Evolutionary conservation across 2,113 vertebrate genomes (phyloP).

Genomic region (Pseudois nayaur): DNA sequence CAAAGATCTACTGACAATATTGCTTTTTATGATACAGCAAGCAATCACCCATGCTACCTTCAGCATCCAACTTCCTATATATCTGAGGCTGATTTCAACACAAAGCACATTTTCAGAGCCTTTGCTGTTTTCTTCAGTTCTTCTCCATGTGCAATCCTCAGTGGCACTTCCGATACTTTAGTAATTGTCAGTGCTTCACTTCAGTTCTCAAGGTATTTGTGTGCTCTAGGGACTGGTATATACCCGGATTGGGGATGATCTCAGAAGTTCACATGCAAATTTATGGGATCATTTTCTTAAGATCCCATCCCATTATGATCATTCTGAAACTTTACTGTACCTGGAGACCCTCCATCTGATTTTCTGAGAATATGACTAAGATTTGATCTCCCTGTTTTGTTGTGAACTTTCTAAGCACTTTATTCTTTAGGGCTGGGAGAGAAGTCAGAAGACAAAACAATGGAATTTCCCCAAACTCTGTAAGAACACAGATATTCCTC

Average conservation of each 20-base stretch:
- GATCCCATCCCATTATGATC: background rate
- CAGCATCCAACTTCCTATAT: background rate
- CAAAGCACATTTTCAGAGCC: background rate
- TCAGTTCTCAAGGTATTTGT: background rate
- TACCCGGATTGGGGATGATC: background rate
- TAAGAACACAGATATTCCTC: fast-evolving
- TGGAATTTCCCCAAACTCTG: fast-evolving
- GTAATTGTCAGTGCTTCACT: background rate
- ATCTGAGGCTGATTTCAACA: background rate
- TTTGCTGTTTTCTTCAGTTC: background rate
- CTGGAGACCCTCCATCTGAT: fast-evolving
- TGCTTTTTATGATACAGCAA: background rate
- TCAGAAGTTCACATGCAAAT: background rate
- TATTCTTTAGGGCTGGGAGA: background rate
- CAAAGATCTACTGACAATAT: background rate
- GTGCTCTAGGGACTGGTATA: background rate
- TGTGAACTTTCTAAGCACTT: background rate
- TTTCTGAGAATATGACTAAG: background rate
- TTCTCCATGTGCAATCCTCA: fast-evolving
- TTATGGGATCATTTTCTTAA: background rate
- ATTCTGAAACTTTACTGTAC: background rate
- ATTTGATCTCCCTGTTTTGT: background rate
- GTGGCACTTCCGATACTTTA: background rate
- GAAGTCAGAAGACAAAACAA: background rate
- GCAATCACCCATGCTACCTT: fast-evolving